Base-by-base conservation (phyloP, 2,797 vertebrate genomes). In the Xerus rutilus region DNA sequence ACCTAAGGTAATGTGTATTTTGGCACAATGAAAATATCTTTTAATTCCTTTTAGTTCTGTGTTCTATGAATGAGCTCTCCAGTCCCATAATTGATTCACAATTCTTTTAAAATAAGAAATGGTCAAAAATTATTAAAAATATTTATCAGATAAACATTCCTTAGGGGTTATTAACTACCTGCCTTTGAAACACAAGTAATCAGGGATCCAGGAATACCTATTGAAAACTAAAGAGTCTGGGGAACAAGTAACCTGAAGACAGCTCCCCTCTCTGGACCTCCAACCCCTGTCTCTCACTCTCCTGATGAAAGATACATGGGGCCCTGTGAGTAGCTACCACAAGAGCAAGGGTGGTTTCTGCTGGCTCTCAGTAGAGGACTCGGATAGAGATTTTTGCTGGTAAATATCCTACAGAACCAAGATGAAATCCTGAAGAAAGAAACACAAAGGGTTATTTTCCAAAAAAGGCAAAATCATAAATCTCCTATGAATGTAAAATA, bases 171-270 rank as follows among this genome's bases (percentile, higher is more conserved):
- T 64, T 89, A 62, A 77, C 67, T 54, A 88, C 35, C 23, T 72
- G 17, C 47, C 23, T 74, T 91, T 92, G n/a, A 96, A 90, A 81
- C 14, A 49, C 7, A 88, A 77, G 81, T 77, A 79, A 59, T 30
- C 8, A 30, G 28, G 15, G 65, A 69, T 18, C 4, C 74, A 92
- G 10, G 14, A 47, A 1, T 9, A 4, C 7, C 17, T 65, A 59
- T 54, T 49, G 64, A 92, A 79, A 95, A 10, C 43, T 15, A 65
- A 12, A 14, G 11, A 7, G 84, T 83, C 77, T 86, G 69, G 17
- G 25, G 83, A 30, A 23, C 11, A 52, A 4, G 15, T 3, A 1
- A 32, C 47, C 6, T 35, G 25, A n/a, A 79, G 28, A 39, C 1
- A 52, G 1, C 2, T 78, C 39, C 8, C 6, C 0, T 67, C 30